Evolutionary conservation across 1,140 invertebrate species (phyloP).

Genomic region (Apis cerana): DNA sequence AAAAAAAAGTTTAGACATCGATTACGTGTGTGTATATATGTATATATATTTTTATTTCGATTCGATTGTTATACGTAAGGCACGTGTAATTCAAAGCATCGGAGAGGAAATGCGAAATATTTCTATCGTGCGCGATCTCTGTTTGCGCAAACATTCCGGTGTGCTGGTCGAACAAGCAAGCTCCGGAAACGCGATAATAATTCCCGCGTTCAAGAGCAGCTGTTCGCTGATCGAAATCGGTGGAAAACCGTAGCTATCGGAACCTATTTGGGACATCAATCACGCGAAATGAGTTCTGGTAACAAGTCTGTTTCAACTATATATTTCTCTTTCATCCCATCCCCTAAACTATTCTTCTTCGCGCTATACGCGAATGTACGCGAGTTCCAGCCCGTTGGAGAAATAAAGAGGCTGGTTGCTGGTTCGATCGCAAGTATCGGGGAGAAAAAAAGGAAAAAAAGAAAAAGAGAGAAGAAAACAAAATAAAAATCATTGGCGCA

Average conservation of each 20-base stretch:
- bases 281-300: neutral
- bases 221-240: constrained; percentile 33
- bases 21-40: neutral
- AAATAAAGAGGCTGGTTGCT: neutral
- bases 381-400: neutral
- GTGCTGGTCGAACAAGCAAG: neutral
- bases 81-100: neutral
- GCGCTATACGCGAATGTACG: neutral
- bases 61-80: neutral
- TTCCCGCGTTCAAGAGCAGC: constrained; percentile 1
- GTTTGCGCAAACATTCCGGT: constrained; percentile 11
- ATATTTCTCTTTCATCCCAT: neutral
- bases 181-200: constrained; percentile 33
- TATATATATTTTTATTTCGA: neutral
- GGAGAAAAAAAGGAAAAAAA: neutral
- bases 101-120: neutral
- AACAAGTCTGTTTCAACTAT: neutral
- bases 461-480: neutral
- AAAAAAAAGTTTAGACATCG: too few relatives aligned
- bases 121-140: constrained; percentile 8
- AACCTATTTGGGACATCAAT: constrained; percentile 30
- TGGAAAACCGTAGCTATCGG: constrained; percentile 1
- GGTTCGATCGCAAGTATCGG: neutral
- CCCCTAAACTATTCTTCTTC: neutral
- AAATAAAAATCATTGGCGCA: neutral